Percentiles rank a stretch among this genome's conserved stretches.
Conservation (phyloP, 2,888 invertebrate genomes). For the Invenusta paracnida region DNA sequence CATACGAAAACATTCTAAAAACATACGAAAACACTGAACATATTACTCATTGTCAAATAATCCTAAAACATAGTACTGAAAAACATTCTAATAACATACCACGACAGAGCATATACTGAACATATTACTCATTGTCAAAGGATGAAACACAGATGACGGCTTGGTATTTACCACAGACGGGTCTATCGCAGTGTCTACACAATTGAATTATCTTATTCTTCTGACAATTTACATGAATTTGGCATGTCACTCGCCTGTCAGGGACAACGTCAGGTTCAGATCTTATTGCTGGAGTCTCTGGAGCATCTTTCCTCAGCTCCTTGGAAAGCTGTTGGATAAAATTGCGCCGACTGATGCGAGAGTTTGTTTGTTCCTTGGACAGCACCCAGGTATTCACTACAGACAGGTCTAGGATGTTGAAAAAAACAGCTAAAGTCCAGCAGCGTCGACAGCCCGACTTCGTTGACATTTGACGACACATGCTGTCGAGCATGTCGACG, state of each 20-base stretch:
- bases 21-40: background rate
- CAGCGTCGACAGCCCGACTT: slow-evolving; percentile 8
- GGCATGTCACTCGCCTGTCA: background rate
- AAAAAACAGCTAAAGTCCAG: slow-evolving; percentile 7
- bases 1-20: background rate
- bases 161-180: background rate
- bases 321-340: background rate
- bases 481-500: slow-evolving; percentile 11
- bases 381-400: background rate
- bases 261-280: background rate
- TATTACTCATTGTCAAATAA: background rate
- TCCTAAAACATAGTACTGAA: background rate
- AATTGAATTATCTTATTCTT: background rate
- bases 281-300: background rate
- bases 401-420: too few species aligned
- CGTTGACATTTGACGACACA: slow-evolving; percentile 15
- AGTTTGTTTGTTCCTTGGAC: background rate
- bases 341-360: background rate
- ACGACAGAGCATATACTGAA: background rate
- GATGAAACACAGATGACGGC: background rate
- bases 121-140: background rate
- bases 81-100: background rate
- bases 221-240: background rate
- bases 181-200: background rate
- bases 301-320: background rate